Evolutionary conservation across 2,113 vertebrate genomes (phyloP).

Genomic region (Tympanuchus pallidicinctus): DNA sequence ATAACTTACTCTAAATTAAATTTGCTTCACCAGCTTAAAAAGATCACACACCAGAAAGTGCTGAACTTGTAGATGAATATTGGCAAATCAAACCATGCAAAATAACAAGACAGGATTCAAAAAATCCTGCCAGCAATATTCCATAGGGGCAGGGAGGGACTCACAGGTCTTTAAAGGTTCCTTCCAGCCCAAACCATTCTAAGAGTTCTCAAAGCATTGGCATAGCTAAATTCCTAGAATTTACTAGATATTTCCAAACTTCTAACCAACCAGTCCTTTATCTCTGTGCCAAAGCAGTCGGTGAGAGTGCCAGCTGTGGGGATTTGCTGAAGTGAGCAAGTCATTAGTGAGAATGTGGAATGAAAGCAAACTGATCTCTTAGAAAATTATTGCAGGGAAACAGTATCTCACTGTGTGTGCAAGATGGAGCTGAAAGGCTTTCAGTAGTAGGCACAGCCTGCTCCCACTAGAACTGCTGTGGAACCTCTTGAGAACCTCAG

Average conservation of each 20-base stretch:
- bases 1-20: neutral
- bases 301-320: neutral
- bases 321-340: neutral
- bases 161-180: neutral
- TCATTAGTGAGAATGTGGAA: neutral
- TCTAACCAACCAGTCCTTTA: neutral
- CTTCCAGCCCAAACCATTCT: neutral
- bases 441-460: neutral
- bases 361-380: neutral
- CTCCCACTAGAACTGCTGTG: neutral
- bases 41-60: neutral
- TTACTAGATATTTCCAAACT: neutral
- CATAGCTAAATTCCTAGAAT: neutral
- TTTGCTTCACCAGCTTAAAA: neutral
- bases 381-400: neutral
- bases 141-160: neutral
- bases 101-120: neutral
- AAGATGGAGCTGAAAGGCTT: neutral
- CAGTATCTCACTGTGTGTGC: neutral
- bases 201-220: neutral
- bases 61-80: neutral
- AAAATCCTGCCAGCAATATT: neutral
- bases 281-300: neutral
- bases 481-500: neutral
- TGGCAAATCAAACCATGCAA: neutral